phyloP scores from a whole-genome alignment of 2,888 invertebrate species.

The Pollenia amentaria region DNA sequence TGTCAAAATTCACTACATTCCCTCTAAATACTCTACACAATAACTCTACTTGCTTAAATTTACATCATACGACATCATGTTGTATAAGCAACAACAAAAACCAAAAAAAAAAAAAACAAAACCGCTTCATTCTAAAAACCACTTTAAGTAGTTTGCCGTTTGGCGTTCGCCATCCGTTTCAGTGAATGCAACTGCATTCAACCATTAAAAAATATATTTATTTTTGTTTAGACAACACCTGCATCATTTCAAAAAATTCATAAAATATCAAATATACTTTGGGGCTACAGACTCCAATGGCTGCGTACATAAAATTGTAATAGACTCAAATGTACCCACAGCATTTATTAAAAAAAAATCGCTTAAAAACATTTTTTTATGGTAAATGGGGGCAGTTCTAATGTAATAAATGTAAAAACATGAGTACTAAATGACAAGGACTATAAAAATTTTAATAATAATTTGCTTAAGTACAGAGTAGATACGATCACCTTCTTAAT shows the following conservation, averaged over 20 bases:
- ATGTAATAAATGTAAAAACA: constrained; percentile 8
- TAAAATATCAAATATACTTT: constrained; percentile 51
- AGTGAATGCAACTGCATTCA: constrained; percentile 56
- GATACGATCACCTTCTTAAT: too few species aligned
- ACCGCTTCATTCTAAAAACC: constrained; percentile 2
- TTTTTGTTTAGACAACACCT: constrained; percentile 69
- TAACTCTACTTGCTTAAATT: constrained; percentile 8
- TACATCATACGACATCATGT: constrained; percentile 39
- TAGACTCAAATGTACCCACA: background rate
- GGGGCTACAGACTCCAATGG: constrained; percentile 16
- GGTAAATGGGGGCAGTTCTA: constrained; percentile 35
- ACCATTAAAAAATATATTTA: constrained; percentile 37
- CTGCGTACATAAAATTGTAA: background rate
- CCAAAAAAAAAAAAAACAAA: constrained; percentile 7
- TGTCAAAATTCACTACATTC: constrained; percentile 70
- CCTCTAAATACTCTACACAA: constrained; percentile 39
- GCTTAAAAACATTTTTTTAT: constrained; percentile 4
- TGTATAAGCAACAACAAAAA: background rate
- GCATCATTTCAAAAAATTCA: constrained; percentile 70
- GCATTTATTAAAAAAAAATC: constrained; percentile 13
- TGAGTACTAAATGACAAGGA: background rate
- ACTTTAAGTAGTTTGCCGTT: constrained; percentile 55
- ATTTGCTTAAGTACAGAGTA: too few species aligned
- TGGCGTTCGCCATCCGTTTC: constrained; percentile 10
- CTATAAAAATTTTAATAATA: background rate